Evolutionary conservation across 37 sponge, comb jelly and placozoan species (phyloP).

Genomic region (Dysidea cf. avara): DNA sequence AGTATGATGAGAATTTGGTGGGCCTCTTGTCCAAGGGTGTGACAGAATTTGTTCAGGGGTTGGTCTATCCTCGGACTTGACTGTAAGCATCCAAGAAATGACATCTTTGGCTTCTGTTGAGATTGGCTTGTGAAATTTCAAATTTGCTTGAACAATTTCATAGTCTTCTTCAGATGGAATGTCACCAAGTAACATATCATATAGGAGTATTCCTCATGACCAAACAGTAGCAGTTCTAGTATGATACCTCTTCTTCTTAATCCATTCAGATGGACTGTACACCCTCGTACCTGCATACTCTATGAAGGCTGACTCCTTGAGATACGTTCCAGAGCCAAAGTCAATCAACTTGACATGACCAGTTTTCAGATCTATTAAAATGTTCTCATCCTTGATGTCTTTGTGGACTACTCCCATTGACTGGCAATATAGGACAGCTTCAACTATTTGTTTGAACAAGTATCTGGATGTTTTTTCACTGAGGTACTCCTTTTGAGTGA

Average conservation of each 20-base stretch:
- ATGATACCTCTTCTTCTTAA: constrained; percentile 65
- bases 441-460: constrained; percentile 74
- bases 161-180: constrained; percentile 85
- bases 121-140: constrained; percentile 37
- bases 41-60: constrained; percentile 61
- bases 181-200: constrained; percentile 85
- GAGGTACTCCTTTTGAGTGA: constrained; percentile 64
- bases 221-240: constrained; percentile 78
- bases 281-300: constrained; percentile 90
- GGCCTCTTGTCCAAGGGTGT: constrained; percentile 61
- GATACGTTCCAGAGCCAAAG: constrained; percentile 88
- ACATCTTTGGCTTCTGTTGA: constrained; percentile 69
- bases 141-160: constrained; percentile 62
- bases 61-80: constrained; percentile 48
- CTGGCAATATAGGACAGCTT: constrained; percentile 80
- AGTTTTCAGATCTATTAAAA: constrained; percentile 77
- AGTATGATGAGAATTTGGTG: too few relatives aligned
- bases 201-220: constrained; percentile 91
- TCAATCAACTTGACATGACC: constrained; percentile 89
- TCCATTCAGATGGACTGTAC: constrained; percentile 93
- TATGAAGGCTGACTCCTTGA: constrained; percentile 57
- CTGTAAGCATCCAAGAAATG: constrained; percentile 64
- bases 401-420: constrained; percentile 82
- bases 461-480: constrained; percentile 58
- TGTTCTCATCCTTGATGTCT: constrained; percentile 93